These are phyloP conservation scores for Gobio gobio DNA, from an alignment of 2,113 vertebrate species.

Conservation along the genomic window DNA sequence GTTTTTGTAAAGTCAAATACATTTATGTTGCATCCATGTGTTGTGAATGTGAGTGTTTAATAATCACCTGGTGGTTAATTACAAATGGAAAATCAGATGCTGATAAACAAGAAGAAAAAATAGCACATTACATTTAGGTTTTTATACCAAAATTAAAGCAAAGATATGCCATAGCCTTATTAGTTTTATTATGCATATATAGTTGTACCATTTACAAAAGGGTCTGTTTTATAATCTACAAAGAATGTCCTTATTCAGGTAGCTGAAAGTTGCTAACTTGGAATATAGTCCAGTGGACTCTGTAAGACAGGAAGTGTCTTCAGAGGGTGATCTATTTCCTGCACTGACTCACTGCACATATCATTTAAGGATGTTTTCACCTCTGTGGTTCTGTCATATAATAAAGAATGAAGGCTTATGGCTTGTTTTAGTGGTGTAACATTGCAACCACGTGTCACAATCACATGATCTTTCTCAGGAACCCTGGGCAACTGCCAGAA, in stretches of 20 bases:
- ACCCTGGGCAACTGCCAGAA: conserved; percentile 40
- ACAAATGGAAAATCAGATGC: neutral
- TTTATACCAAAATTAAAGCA: neutral
- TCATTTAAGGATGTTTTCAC: conserved; percentile 22
- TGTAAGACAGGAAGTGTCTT: conserved; percentile 15
- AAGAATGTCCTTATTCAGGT: neutral
- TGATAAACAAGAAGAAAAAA: neutral
- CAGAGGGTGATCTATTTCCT: neutral
- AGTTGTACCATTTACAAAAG: neutral
- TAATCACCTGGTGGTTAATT: neutral
- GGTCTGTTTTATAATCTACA: neutral
- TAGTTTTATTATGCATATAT: neutral
- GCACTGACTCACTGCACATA: neutral
- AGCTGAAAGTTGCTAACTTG: neutral
- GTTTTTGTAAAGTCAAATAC: neutral
- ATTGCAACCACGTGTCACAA: conserved; percentile 30
- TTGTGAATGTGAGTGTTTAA: neutral
- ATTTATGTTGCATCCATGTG: neutral
- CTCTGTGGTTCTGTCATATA: neutral
- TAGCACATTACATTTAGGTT: neutral
- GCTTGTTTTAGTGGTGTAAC: conserved; percentile 27
- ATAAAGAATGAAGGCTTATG: conserved; percentile 24
- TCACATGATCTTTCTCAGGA: conserved; percentile 40
- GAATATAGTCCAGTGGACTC: conserved; percentile 2
- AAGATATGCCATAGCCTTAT: neutral